Base-by-base conservation (phyloP, 2,888 invertebrate species). In the Bellardia bayeri region DNA sequence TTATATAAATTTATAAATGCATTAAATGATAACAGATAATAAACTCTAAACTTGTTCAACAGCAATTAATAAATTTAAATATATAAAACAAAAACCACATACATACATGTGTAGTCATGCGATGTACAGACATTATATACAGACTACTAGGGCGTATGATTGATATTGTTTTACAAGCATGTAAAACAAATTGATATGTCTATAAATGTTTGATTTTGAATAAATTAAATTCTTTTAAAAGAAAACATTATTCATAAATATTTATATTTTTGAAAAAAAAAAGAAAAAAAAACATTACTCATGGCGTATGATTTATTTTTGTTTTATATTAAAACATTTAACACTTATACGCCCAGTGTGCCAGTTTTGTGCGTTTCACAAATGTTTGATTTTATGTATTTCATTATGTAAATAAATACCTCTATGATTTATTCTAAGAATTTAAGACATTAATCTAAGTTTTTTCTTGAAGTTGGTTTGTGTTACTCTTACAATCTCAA, bases 1-100 rank as follows among this genome's bases (percentile, higher is more conserved):
- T n/a, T 6, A 4, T 63, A 45, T 45, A 45, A 45, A 23, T 16
- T 33, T 63, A 64, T 37, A 64, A 64, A 23, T 56, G 13, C 40
- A 76, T 75, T 75, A 51, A 76, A 76, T 37, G 8, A 13, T 9
- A 16, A 64, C n/a, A 51, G 64, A 42, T 40, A 54, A 66, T 64
- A 42, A 54, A 58, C 45, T 72, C 8, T 64, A 64, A 76, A 49
- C 51, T 66, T 40, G 14, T 76, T 66, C 42, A 66, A 66, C 23
- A 66, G 40, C 64, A 76, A 66, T 76, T 76, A 54, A 76, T 54
- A 30, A 56, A 66, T 74, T 56, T 56, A 56, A 56, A 56, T 23
- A 23, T 23, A 56, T 7, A 23, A 23, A 8, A 56, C 6, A 56
- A 7, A 9, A 56, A 56, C 56, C 23, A 23, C 56, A 51, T 51